Percentiles rank a stretch among this genome's conserved stretches.
Evolutionary conservation across 37 sponge, comb jelly and placozoan genomes (phyloP).

Genomic region (Ianthella basta): DNA sequence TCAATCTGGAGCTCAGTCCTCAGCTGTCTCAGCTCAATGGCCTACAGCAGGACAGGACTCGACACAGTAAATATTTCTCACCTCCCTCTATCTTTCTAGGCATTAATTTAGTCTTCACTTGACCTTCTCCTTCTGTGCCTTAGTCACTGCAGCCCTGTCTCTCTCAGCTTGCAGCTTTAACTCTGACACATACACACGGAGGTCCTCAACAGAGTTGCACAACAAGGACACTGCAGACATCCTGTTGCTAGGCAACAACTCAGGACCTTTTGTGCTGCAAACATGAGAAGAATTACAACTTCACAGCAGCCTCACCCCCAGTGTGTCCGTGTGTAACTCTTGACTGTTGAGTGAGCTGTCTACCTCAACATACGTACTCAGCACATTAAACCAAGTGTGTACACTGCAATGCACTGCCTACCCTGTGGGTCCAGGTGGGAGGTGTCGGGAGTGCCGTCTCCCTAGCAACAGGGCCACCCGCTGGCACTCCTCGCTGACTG

Average conservation of each 20-base stretch:
- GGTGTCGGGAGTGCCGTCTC: not conserved
- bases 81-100: not conserved
- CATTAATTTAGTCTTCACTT: too few species aligned
- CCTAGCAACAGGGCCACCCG: not conserved
- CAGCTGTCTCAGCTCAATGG: not conserved
- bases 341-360: too few species aligned
- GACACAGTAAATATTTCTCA: not conserved
- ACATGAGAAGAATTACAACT: too few species aligned
- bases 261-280: not conserved
- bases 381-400: too few species aligned
- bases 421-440: too few species aligned
- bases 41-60: not conserved
- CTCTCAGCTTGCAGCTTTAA: conserved; percentile 1
- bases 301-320: too few species aligned
- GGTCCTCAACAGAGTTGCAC: not conserved
- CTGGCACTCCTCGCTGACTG: not conserved
- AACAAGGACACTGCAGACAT: not conserved
- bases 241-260: conserved; percentile 30
- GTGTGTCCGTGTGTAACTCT: too few species aligned
- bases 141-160: not conserved
- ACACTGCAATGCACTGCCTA: too few species aligned
- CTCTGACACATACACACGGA: not conserved
- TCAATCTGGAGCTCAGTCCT: conserved; percentile 1
- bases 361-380: too few species aligned
- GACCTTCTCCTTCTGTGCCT: conserved; percentile 10